A percentile compares a stretch with the other conserved stretches of the same genome.
Conservation (phyloP, 2,797 vertebrate genomes). For the Megaceryle alcyon region DNA sequence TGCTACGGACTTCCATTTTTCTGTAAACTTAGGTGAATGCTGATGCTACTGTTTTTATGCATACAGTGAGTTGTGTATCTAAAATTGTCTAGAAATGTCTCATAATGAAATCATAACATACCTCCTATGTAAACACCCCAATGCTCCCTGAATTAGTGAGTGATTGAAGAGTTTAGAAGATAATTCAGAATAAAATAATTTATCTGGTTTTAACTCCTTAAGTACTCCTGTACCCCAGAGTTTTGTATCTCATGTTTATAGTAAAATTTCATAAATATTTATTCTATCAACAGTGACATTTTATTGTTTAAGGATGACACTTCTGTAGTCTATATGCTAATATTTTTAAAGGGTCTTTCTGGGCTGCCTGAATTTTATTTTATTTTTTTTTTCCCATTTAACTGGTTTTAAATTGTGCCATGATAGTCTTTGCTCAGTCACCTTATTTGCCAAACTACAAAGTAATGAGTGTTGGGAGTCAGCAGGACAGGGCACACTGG, state of each 20-base stretch:
- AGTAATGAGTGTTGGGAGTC: neutral
- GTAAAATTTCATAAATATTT: neutral
- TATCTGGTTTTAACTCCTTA: neutral
- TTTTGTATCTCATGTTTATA: neutral
- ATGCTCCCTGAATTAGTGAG: neutral
- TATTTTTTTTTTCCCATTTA: neutral
- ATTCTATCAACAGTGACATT: neutral
- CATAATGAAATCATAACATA: neutral
- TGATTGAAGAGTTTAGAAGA: neutral
- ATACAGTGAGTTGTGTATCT: neutral
- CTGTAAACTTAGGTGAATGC: neutral
- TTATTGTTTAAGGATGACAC: neutral
- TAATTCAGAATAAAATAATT: neutral
- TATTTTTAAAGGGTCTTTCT: neutral
- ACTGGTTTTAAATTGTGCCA: neutral
- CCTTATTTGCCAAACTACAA: neutral
- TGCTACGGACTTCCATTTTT: neutral
- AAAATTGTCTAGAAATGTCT: neutral
- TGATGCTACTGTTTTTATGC: rapidly evolving
- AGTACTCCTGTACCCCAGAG: neutral
- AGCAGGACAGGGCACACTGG: neutral
- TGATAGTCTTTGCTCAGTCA: neutral
- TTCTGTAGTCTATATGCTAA: neutral
- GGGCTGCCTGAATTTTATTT: neutral
- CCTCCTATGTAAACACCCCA: rapidly evolving